A percentile compares a stretch with the other conserved stretches of the same genome.
These are phyloP conservation scores for Gambusia yucatana DNA, from an alignment of 2,797 vertebrate species.

Conservation along the genomic window DNA sequence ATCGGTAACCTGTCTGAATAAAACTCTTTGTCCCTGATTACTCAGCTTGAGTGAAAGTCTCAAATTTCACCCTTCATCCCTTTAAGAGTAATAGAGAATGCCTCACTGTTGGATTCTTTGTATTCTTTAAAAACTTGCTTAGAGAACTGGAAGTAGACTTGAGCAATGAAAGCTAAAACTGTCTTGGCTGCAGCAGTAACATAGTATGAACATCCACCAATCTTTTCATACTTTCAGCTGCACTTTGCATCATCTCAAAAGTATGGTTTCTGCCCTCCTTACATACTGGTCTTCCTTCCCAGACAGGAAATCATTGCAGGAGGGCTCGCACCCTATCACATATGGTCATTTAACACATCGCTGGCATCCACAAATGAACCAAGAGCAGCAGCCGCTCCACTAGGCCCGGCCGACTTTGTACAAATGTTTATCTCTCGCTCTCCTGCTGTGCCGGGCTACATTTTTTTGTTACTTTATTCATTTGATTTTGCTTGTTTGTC, in stretches of 20 bases:
- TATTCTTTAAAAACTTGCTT: not conserved
- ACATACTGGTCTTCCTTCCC: constrained; percentile 54
- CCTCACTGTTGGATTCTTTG: not conserved
- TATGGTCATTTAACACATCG: constrained; percentile 82
- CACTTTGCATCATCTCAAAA: constrained; percentile 43
- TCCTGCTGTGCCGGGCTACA: constrained; percentile 61
- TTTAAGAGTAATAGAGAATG: not conserved
- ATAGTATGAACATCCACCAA: constrained; percentile 6
- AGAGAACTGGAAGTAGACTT: not conserved
- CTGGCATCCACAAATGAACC: constrained; percentile 77
- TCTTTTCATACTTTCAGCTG: constrained; percentile 18
- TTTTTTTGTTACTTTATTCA: constrained; percentile 31
- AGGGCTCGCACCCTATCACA: constrained; percentile 70
- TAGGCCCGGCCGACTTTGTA: constrained; percentile 60
- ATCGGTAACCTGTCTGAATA: constrained; percentile 1
- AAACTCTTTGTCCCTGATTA: not conserved
- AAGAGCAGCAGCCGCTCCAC: constrained; percentile 62
- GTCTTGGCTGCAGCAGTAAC: not conserved
- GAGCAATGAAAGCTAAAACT: not conserved
- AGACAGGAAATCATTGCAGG: constrained; percentile 76
- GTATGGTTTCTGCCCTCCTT: constrained; percentile 35
- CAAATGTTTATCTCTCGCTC: constrained; percentile 72
- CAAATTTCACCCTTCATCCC: not conserved
- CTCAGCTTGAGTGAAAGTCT: not conserved
- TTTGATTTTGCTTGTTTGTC: constrained; percentile 40